Conservation (phyloP, 1,140 invertebrate genomes). For the Helicoverpa zea region DNA sequence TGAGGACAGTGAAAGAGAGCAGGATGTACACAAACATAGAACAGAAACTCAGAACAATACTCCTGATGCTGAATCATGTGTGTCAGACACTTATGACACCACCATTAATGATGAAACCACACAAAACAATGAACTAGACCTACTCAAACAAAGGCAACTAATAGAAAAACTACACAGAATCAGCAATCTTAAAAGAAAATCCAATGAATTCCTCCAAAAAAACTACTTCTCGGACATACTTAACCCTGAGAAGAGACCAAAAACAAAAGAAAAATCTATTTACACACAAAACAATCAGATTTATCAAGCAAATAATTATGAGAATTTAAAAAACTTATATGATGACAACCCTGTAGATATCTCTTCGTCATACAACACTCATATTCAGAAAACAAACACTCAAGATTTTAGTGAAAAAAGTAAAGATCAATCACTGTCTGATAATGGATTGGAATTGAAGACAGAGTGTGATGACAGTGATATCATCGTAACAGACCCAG, state of each 20-base stretch:
- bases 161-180: constrained; percentile 82
- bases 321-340: constrained; percentile 78
- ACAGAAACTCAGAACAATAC: constrained; percentile 67
- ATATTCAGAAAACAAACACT: constrained; percentile 63
- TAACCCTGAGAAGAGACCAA: constrained; percentile 79
- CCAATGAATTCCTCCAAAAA: constrained; percentile 82
- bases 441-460: constrained; percentile 74
- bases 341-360: constrained; percentile 79
- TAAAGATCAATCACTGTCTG: constrained; percentile 63
- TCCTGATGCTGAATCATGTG: constrained; percentile 71
- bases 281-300: constrained; percentile 74
- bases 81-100: constrained; percentile 71
- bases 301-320: constrained; percentile 69
- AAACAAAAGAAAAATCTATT: constrained; percentile 77
- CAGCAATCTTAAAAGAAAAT: constrained; percentile 84
- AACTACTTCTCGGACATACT: constrained; percentile 75
- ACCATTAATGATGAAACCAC: constrained; percentile 67
- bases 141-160: constrained; percentile 79
- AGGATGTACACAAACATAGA: constrained; percentile 72
- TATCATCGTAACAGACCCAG: constrained; percentile 81
- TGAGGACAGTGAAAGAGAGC: constrained; percentile 68
- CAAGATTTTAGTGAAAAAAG: constrained; percentile 69
- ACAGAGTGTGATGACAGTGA: constrained; percentile 84
- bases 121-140: constrained; percentile 71
- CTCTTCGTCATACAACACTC: constrained; percentile 70